Base-by-base conservation (phyloP, 2,888 invertebrate species). In the Erebia ligea region DNA sequence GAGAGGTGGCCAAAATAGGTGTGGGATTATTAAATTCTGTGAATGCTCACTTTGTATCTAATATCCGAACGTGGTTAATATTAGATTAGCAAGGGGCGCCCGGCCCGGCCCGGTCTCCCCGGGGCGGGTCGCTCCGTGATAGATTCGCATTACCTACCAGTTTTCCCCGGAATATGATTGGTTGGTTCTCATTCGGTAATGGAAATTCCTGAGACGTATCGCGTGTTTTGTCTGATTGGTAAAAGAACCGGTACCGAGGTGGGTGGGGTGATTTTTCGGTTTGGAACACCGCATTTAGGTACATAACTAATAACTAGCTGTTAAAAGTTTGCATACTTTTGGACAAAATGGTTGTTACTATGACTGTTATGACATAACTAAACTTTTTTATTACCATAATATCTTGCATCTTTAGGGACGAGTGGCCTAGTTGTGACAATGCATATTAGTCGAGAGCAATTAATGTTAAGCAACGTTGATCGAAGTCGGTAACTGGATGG, bases 41-140 rank as follows among this genome's bases (percentile, higher is more conserved):
- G 92, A 92, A 92, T 93, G 92, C 85, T 92, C 92, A 92, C 89
- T 92, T 92, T 92, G 92, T 93, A 91, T 92, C 91, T 92, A 93
- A 92, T 93, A 92, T 92, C 87, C 87, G 91, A 90, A 91, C 90
- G 92, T 90, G 90, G 91, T 93, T 91, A 93, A 92, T 93, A 93
- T 93, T 93, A 90, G 92, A 93, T 92, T 92, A 92, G 87, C 82
- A 78, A 78, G 87, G 89, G 90, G 87, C 82, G 84, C 81, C 34
- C 34, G 34, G 73, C 42, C 79, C 79, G 81, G 79, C 79, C 80
- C 81, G 79, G 72, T 75, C 79, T 82, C 82, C 87, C 83, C 75
- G 74, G 85, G 89, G 89, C 87, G 89, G 83, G 86, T 77, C 75
- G 82, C 75, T 82, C 79, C 87, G 88, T 86, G 89, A 87, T 88